Conservation (phyloP, 2,113 vertebrate species). For the Neoarius graeffei region DNA sequence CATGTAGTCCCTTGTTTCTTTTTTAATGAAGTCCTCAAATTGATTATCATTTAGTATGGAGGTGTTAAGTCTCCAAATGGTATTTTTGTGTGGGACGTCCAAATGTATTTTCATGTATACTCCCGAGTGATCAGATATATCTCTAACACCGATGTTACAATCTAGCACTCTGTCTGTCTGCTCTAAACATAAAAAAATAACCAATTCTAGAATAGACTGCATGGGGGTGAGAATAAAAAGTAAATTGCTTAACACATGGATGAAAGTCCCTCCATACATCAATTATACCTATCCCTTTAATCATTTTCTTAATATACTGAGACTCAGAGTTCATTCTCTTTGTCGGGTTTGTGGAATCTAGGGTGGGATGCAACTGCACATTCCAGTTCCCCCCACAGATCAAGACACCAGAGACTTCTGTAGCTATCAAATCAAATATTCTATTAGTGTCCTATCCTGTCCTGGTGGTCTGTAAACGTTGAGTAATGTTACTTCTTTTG, state of each 20-base stretch:
- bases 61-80: no score
- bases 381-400: no score
- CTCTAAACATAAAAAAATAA: no score
- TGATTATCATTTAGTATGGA: no score
- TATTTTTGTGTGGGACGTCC: neutral
- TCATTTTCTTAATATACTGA: neutral
- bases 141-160: no score
- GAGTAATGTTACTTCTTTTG: no score
- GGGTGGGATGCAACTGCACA: neutral
- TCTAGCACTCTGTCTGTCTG: no score
- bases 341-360: neutral
- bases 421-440: neutral
- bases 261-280: neutral
- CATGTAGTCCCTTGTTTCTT: no score
- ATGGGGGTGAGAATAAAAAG: no score
- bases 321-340: neutral
- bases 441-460: neutral
- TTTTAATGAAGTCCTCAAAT: no score
- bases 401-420: neutral
- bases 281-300: neutral
- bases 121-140: no score
- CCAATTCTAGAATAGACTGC: no score
- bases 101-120: neutral
- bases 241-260: neutral
- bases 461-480: neutral